A percentile compares a stretch with the other conserved stretches of the same genome.
These are phyloP conservation scores for Drosophila helvetica DNA, from an alignment of 2,888 invertebrate species.

Conservation along the genomic window DNA sequence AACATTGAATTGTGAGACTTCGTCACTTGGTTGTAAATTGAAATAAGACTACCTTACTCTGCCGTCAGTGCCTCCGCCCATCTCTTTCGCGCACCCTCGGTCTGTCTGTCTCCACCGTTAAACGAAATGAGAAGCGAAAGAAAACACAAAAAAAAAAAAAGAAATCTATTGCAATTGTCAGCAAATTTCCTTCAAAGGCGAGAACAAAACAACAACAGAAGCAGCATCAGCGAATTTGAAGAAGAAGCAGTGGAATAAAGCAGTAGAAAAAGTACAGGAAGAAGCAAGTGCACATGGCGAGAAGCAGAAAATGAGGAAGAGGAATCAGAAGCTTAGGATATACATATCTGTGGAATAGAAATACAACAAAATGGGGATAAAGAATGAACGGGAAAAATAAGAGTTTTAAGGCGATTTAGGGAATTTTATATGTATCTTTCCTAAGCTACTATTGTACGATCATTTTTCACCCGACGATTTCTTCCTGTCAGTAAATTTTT, in stretches of 20 bases:
- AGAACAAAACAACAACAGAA: constrained; percentile 22
- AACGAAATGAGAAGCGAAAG: constrained; percentile 64
- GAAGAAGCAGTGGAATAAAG: constrained; percentile 13
- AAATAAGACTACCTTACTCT: constrained; percentile 72
- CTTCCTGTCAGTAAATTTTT: neutral
- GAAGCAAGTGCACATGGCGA: neutral
- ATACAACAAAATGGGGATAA: neutral
- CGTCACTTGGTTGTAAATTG: constrained; percentile 80
- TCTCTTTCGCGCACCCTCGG: constrained; percentile 8
- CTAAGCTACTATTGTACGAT: neutral
- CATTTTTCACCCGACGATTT: constrained; percentile 34
- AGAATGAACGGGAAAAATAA: constrained; percentile 16
- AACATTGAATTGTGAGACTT: constrained; percentile 80
- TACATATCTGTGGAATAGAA: neutral
- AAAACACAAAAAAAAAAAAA: constrained; percentile 59
- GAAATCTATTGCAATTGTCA: constrained; percentile 72
- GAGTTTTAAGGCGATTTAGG: constrained; percentile 10
- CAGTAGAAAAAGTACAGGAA: neutral
- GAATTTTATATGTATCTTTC: neutral
- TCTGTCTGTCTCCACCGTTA: constrained; percentile 44
- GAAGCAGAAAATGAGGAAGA: neutral
- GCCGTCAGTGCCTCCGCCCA: constrained; percentile 5
- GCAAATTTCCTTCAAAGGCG: constrained; percentile 72
- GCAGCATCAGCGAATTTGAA: constrained; percentile 1
- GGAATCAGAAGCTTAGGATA: neutral